phyloP scores from a whole-genome alignment of 2,797 vertebrate species.

The Eidolon dupreanum region DNA sequence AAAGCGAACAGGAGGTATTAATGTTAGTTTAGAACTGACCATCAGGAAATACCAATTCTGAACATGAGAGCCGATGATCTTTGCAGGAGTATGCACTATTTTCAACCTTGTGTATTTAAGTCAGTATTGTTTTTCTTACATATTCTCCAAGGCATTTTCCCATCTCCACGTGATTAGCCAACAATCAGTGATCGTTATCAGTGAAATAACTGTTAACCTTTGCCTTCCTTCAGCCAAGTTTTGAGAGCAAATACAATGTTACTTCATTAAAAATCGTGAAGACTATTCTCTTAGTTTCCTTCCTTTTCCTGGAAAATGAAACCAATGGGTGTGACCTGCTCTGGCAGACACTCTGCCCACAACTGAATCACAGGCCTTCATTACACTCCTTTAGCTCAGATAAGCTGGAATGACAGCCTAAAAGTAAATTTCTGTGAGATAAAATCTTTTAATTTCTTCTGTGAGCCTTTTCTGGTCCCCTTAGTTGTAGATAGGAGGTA shows the following conservation, averaged over 20 bases:
- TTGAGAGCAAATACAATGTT: slow-evolving; percentile 3
- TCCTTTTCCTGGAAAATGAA: background rate
- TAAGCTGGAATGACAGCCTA: slow-evolving; percentile 5
- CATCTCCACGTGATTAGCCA: background rate
- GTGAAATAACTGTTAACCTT: background rate
- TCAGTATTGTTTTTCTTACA: background rate
- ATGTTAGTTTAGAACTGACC: background rate
- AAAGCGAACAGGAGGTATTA: background rate
- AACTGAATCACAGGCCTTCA: slow-evolving; percentile 54
- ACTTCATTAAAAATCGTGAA: slow-evolving; percentile 20
- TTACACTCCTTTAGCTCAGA: slow-evolving; percentile 36
- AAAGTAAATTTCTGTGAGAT: background rate
- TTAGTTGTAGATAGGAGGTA: background rate
- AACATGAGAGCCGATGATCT: background rate
- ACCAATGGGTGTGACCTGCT: slow-evolving; percentile 33
- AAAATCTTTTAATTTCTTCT: slow-evolving; percentile 23
- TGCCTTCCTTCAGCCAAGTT: background rate
- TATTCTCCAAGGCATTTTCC: slow-evolving; percentile 19
- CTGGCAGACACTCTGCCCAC: background rate
- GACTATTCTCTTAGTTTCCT: background rate
- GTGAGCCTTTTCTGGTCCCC: background rate
- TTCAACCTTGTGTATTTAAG: background rate
- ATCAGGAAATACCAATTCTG: background rate
- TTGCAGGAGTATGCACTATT: background rate
- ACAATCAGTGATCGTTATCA: background rate